These are phyloP conservation scores for Tinamus major DNA, from an alignment of 2,797 vertebrate genomes.

Conservation along the genomic window DNA sequence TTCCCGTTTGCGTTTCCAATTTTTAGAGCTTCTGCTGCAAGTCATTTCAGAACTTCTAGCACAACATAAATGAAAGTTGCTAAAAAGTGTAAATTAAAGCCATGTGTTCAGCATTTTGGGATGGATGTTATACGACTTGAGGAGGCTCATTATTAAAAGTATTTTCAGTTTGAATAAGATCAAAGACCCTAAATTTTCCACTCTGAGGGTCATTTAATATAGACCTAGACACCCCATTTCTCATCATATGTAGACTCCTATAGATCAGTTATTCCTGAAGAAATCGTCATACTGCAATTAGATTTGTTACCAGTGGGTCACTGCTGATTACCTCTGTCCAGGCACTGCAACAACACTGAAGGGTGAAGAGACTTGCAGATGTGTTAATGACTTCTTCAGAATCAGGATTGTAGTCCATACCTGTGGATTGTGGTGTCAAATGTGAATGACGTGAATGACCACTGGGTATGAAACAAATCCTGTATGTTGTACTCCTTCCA, in stretches of 20 bases:
- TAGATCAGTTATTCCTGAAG: slow-evolving; percentile 17
- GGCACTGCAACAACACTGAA: neutral
- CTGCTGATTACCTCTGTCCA: neutral
- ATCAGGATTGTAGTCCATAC: neutral
- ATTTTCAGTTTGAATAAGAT: slow-evolving; percentile 64
- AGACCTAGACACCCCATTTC: slow-evolving; percentile 50
- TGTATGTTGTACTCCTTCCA: neutral
- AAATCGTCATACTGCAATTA: slow-evolving; percentile 38
- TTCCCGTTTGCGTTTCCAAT: slow-evolving; percentile 26
- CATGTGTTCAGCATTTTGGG: slow-evolving; percentile 73
- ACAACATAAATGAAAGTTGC: slow-evolving; percentile 78
- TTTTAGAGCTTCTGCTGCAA: slow-evolving; percentile 71
- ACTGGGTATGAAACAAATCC: neutral
- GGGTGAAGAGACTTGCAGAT: slow-evolving; percentile 3
- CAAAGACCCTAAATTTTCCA: slow-evolving; percentile 56
- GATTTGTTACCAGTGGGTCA: slow-evolving; percentile 18
- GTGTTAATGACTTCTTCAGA: neutral
- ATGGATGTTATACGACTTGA: slow-evolving; percentile 49
- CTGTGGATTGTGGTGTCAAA: neutral
- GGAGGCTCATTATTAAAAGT: slow-evolving; percentile 52
- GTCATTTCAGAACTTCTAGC: slow-evolving; percentile 65
- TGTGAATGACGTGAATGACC: neutral
- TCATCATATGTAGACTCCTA: neutral
- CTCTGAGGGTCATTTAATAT: slow-evolving; percentile 36
- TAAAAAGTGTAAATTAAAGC: slow-evolving; percentile 80